phyloP scores from a whole-genome alignment of 2,113 vertebrate species.

The Mungos mungo region DNA sequence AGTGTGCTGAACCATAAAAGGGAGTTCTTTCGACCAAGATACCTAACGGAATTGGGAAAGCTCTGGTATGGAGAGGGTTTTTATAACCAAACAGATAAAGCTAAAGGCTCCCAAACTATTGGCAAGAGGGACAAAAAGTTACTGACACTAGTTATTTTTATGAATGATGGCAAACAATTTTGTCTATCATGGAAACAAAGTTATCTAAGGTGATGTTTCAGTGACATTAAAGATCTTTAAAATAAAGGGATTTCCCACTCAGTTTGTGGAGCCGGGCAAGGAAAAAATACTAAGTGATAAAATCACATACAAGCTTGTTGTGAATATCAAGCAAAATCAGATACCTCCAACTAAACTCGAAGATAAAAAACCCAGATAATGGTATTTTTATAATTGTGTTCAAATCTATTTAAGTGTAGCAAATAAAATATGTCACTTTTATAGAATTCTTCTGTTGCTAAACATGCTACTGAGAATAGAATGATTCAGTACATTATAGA shows the following conservation, averaged over 20 bases:
- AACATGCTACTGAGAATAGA: neutral
- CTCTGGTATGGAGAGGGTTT: neutral
- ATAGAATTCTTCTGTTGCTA: neutral
- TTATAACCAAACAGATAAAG: neutral
- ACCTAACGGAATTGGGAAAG: neutral
- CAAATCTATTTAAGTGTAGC: neutral
- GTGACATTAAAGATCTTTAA: neutral
- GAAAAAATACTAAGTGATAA: conserved; percentile 6
- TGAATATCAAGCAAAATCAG: neutral
- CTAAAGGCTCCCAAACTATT: neutral
- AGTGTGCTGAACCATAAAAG: neutral
- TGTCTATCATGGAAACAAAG: conserved; percentile 10
- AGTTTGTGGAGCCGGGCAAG: neutral
- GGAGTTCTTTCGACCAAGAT: neutral
- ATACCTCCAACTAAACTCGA: neutral
- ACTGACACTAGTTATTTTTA: neutral
- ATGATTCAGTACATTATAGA: conserved; percentile 14
- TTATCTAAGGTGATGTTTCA: neutral
- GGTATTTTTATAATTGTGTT: neutral
- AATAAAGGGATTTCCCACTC: neutral
- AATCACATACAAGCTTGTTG: neutral
- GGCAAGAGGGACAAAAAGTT: neutral
- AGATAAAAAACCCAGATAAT: neutral
- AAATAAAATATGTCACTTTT: neutral
- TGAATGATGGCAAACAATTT: conserved; percentile 2